These are phyloP conservation scores for Carapus acus DNA, from an alignment of 2,797 vertebrate species.

Conservation along the genomic window DNA sequence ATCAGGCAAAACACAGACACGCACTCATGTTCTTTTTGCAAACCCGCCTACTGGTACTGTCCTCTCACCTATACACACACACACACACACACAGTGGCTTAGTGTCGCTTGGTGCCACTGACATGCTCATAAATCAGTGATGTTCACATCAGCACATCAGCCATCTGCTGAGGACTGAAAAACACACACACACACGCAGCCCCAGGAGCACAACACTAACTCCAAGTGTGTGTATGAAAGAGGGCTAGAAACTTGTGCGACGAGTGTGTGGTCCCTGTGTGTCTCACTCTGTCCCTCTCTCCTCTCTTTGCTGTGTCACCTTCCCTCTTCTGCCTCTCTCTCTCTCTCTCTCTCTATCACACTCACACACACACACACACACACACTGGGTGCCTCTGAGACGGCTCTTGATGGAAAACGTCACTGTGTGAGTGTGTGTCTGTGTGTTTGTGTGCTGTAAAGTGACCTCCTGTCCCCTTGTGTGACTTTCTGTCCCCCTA, in stretches of 20 bases:
- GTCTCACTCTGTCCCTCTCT: too few species aligned
- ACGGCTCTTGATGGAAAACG: too few species aligned
- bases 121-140: constrained; percentile 50
- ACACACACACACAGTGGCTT: constrained; percentile 26
- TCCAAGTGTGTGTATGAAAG: constrained; percentile 4
- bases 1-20: background rate
- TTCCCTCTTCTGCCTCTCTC: constrained; percentile 5
- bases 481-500: constrained; percentile 42
- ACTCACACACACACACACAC: too few species aligned
- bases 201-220: constrained; percentile 12
- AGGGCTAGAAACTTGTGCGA: constrained; percentile 15
- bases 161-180: constrained; percentile 53
- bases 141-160: constrained; percentile 53
- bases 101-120: constrained; percentile 23
- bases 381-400: too few species aligned
- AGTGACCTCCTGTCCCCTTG: background rate
- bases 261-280: constrained; percentile 13
- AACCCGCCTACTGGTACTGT: constrained; percentile 21
- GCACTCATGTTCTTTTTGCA: constrained; percentile 4
- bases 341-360: background rate
- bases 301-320: background rate
- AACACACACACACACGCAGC: constrained; percentile 16
- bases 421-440: too few species aligned
- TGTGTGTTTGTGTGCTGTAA: too few species aligned
- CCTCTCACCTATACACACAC: constrained; percentile 7